Conservation (phyloP, 2,797 vertebrate species). For the Smutsia temminckii region DNA sequence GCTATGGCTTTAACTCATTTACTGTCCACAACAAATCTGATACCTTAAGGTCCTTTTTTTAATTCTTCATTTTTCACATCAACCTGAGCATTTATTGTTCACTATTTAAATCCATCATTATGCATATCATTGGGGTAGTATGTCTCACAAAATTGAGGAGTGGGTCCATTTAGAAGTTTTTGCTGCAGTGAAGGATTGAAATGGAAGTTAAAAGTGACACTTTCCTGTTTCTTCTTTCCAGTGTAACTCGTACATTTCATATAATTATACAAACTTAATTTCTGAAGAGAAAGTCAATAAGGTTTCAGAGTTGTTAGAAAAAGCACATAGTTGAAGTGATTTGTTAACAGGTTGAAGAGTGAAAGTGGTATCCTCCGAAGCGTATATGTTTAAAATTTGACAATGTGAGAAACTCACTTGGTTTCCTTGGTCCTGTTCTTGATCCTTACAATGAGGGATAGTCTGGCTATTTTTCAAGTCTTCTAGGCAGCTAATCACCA, state of each 20-base stretch:
- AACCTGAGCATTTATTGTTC: background rate
- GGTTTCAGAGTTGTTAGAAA: background rate
- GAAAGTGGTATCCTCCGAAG: background rate
- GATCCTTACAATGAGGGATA: background rate
- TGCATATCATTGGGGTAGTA: background rate
- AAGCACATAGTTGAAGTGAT: background rate
- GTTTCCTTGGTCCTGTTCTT: background rate
- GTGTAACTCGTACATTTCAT: background rate
- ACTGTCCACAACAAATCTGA: background rate
- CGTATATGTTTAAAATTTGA: slow-evolving; percentile 5
- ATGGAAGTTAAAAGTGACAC: background rate
- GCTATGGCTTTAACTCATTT: background rate
- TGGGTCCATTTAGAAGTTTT: background rate
- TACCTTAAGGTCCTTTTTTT: background rate
- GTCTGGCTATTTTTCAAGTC: background rate
- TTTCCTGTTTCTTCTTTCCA: background rate
- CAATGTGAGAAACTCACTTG: background rate
- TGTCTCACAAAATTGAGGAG: background rate
- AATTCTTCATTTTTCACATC: background rate
- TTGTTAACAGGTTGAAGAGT: background rate
- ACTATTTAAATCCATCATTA: background rate
- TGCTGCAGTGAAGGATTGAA: background rate
- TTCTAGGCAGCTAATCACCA: background rate
- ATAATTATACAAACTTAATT: background rate
- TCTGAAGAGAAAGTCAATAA: background rate